A percentile compares a stretch with the other conserved stretches of the same genome.
Evolutionary conservation across 1,140 invertebrate species (phyloP).

Genomic region (Musca domestica): DNA sequence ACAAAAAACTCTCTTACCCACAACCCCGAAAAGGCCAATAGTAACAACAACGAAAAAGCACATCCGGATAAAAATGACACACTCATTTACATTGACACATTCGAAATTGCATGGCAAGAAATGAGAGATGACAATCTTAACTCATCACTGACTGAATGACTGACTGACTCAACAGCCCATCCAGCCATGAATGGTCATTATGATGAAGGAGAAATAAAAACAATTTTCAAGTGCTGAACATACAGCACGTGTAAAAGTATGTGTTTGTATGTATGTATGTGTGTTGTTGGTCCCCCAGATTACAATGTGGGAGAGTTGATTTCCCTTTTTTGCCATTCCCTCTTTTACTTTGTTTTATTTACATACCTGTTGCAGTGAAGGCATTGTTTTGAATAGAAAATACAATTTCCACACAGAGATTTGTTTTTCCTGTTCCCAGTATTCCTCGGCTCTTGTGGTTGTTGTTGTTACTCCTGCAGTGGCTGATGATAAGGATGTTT

Average conservation of each 20-base stretch:
- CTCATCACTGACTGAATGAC: too few species aligned
- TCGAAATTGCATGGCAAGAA: too few species aligned
- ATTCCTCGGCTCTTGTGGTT: background rate
- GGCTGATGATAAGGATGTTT: conserved; percentile 6
- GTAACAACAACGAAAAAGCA: too few species aligned
- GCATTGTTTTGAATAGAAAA: conserved; percentile 55
- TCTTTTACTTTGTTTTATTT: conserved; percentile 45
- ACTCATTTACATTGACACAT: too few species aligned
- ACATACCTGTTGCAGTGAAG: conserved; percentile 54
- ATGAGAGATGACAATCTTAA: too few species aligned
- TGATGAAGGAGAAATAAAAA: too few species aligned
- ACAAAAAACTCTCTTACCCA: too few species aligned
- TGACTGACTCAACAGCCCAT: too few species aligned
- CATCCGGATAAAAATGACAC: too few species aligned
- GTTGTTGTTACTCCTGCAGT: background rate
- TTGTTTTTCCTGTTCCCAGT: background rate
- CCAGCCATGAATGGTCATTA: too few species aligned
- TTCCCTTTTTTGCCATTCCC: background rate
- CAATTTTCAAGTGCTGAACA: too few species aligned
- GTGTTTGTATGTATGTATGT: background rate
- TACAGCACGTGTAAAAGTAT: background rate
- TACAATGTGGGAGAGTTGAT: background rate
- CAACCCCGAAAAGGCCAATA: too few species aligned
- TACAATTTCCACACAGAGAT: conserved; percentile 51
- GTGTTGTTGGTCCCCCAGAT: background rate